Percentiles rank a stretch among this genome's conserved stretches.
Conservation (phyloP, 2,797 vertebrate genomes). For the Erpetoichthys calabaricus region DNA sequence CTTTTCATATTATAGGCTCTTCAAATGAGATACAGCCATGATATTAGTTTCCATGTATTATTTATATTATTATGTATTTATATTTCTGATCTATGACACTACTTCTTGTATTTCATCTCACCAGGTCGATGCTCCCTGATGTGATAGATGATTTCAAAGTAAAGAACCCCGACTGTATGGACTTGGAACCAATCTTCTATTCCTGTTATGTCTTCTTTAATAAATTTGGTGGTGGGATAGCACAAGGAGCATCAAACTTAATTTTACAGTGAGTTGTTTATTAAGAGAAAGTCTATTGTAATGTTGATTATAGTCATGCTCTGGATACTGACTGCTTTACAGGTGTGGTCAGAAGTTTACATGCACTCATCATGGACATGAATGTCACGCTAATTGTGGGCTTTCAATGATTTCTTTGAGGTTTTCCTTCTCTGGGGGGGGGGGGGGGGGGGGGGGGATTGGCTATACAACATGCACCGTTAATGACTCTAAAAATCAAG, state of each 20-base stretch:
- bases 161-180: conserved; percentile 35
- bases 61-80: too few species aligned
- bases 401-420: neutral
- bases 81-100: too few species aligned
- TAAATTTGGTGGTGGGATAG: conserved; percentile 54
- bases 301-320: too few species aligned
- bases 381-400: neutral
- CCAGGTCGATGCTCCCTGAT: conserved; percentile 61
- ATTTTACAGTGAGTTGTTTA: conserved; percentile 45
- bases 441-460: too few species aligned
- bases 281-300: neutral
- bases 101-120: neutral
- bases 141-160: conserved; percentile 47
- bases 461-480: too few species aligned
- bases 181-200: conserved; percentile 55
- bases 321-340: neutral
- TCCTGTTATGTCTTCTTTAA: conserved; percentile 57
- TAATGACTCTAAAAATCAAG: too few species aligned
- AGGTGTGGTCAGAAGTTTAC: neutral
- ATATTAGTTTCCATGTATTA: too few species aligned
- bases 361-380: too few species aligned
- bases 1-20: too few species aligned
- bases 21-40: too few species aligned
- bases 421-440: too few species aligned
- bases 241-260: conserved; percentile 49